These are phyloP conservation scores for Panopea generosa DNA, from an alignment of 2,888 invertebrate species.

Conservation along the genomic window DNA sequence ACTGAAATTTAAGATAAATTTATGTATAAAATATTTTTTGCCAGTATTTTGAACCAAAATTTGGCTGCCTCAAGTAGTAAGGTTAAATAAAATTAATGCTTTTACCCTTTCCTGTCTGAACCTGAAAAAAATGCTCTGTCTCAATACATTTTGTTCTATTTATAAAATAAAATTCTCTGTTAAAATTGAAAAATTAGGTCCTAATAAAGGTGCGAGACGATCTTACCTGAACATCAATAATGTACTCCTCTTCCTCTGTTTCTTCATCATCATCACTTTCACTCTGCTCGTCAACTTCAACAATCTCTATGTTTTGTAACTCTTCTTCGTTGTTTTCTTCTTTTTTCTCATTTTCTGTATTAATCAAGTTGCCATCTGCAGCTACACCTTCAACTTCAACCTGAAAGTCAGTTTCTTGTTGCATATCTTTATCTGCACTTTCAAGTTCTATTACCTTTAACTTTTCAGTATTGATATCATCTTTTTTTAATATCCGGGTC, in stretches of 20 bases:
- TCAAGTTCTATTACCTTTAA: not conserved
- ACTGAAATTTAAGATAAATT: no score
- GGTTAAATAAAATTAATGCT: no score
- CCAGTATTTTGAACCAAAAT: no score
- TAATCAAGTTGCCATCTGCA: not conserved
- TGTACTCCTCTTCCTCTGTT: conserved; percentile 14
- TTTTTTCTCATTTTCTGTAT: conserved; percentile 5
- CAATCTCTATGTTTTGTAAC: conserved; percentile 36
- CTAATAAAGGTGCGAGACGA: no score
- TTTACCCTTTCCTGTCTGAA: no score
- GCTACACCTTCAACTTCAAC: conserved; percentile 1
- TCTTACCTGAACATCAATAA: conserved; percentile 34
- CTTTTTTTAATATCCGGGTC: not conserved
- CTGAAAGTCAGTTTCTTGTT: conserved; percentile 26
- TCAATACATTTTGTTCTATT: no score
- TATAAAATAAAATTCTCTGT: no score
- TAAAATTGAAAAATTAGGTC: no score
- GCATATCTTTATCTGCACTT: conserved; percentile 1
- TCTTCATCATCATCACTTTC: conserved; percentile 43
- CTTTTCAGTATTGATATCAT: not conserved
- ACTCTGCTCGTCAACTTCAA: conserved; percentile 40
- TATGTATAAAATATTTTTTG: no score
- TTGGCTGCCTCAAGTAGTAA: no score
- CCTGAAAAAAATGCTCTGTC: no score
- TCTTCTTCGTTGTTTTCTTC: not conserved